Evolutionary conservation across 2,888 invertebrate genomes (phyloP).

Genomic region (Vanessa cardui): DNA sequence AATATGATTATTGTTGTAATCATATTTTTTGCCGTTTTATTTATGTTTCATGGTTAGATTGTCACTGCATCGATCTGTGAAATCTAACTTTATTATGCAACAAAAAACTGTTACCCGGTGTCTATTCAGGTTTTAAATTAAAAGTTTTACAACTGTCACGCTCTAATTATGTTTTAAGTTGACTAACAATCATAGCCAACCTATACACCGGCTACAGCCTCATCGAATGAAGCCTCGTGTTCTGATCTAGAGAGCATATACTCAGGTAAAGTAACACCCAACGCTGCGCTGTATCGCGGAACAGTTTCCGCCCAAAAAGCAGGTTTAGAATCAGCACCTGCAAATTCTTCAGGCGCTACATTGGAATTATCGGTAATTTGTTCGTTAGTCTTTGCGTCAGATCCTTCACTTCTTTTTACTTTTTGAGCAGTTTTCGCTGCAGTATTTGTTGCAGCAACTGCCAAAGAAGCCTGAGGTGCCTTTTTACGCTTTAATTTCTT

Average conservation of each 20-base stretch:
- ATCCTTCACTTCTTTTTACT: slow-evolving; percentile 66
- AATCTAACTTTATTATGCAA: slow-evolving; percentile 73
- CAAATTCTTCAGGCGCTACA: slow-evolving; percentile 77
- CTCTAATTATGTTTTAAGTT: slow-evolving; percentile 70
- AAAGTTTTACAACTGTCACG: slow-evolving; percentile 72
- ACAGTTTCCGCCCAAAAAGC: slow-evolving; percentile 86
- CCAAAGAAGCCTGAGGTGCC: slow-evolving; percentile 53
- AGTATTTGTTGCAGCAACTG: slow-evolving; percentile 55
- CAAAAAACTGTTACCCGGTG: slow-evolving; percentile 56
- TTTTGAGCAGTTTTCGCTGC: slow-evolving; percentile 49
- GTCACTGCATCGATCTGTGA: slow-evolving; percentile 53
- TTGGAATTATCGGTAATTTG: slow-evolving; percentile 65
- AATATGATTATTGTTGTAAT: slow-evolving; percentile 18
- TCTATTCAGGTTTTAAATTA: slow-evolving; percentile 63
- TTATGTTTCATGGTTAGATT: slow-evolving; percentile 26
- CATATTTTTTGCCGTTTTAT: slow-evolving; percentile 14
- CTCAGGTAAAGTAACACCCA: slow-evolving; percentile 85
- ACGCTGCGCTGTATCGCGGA: slow-evolving; percentile 84
- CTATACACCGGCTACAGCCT: slow-evolving; percentile 75
- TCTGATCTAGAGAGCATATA: slow-evolving; percentile 87
- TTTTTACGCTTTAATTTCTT: slow-evolving; percentile 75
- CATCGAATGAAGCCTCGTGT: slow-evolving; percentile 86
- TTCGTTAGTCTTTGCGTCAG: slow-evolving; percentile 60
- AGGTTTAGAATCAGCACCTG: slow-evolving; percentile 81
- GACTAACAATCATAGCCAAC: slow-evolving; percentile 60